Evolutionary conservation across 2,888 invertebrate species (phyloP), one percentile per base, ranked within the genome.

Genomic region (Drosophila meridiana): DNA sequence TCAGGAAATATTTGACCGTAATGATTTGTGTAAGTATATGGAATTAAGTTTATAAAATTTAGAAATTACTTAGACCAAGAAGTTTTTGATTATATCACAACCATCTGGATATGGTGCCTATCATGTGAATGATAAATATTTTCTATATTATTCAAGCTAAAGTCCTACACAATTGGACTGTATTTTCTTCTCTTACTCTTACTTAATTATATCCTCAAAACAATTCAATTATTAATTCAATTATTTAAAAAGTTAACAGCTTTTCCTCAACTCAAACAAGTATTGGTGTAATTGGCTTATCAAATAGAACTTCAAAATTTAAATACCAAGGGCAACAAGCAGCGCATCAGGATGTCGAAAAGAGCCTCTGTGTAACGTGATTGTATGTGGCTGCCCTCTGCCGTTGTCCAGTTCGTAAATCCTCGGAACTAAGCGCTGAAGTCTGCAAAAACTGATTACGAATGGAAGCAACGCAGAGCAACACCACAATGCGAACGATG

Each of bases 371-470:
- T n/a, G 43, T 53, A 14, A 47, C 60, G 48, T 43, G 55, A 28
- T 58, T 71, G 52, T 75, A 30, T 47, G 26, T 40, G 56, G 36
- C 28, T 63, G 61, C 32, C 20, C 57, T 55, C 34, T 50, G 60
- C 43, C 63, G 36, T 59, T 63, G 76, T 73, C 76, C 78, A 84
- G 81, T 80, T 73, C 74, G 82, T 71, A 86, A 88, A 78, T 86
- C 74, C 81, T 65, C 60, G 63, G 66, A 83, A 78, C 89, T 78
- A 78, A 88, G 78, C 74, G 53, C 70, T 61, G 58, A 48, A 83
- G 67, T 71, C 72, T 65, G 73, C 71, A 76, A 67, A 83, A 86
- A 90, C 83, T 90, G 90, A 86, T 86, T 90, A 88, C 90, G 88
- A 86, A 80, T 85, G 78, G 78, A 76, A 75, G 74, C 62, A 75